phyloP scores from a whole-genome alignment of 2,113 vertebrate genomes.

The Rousettus leschenaultii region DNA sequence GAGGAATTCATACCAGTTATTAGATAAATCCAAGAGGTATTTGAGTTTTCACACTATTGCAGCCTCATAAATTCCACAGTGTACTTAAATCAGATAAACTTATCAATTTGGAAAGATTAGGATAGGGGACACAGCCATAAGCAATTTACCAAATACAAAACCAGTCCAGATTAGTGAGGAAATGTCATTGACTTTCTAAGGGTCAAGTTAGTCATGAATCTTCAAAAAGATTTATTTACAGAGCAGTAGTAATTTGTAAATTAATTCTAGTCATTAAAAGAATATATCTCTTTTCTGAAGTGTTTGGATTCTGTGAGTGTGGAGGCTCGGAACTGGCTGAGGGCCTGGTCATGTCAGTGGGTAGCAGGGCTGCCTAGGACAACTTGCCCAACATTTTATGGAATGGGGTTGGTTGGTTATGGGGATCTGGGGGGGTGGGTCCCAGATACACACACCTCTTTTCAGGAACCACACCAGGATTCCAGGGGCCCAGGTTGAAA shows the following conservation, averaged over 20 bases:
- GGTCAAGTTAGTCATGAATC: neutral
- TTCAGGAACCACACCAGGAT: neutral
- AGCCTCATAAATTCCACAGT: neutral
- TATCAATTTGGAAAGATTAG: conserved; percentile 11
- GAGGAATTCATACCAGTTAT: conserved; percentile 35
- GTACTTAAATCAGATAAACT: neutral
- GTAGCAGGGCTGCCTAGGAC: neutral
- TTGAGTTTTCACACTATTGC: neutral
- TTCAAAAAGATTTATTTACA: neutral
- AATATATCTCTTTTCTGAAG: neutral
- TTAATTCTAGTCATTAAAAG: neutral
- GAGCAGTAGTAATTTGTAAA: neutral
- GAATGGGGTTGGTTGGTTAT: neutral
- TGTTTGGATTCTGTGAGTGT: neutral
- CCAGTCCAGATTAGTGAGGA: neutral
- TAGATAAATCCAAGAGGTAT: neutral
- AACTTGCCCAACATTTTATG: neutral
- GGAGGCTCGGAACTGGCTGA: neutral
- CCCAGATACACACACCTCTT: neutral
- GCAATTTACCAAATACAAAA: neutral
- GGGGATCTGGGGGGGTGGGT: neutral
- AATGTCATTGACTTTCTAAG: neutral
- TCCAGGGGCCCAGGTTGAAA: neutral
- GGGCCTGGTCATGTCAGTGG: neutral
- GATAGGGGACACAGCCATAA: neutral